Evolutionary conservation across 23 tunicate genomes (phyloP).

Genomic region (Ciona savignyi): DNA sequence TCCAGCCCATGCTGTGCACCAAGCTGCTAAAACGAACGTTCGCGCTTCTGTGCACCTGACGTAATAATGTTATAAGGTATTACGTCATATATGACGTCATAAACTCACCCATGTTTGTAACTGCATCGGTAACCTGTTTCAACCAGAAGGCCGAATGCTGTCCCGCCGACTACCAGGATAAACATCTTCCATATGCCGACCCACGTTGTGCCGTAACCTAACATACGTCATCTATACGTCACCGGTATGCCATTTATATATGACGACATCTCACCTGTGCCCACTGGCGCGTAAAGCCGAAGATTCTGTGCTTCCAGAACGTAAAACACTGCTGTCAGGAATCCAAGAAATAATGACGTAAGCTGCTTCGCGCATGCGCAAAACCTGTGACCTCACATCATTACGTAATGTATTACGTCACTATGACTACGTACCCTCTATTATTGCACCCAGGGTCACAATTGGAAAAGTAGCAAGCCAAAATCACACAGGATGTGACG

Average conservation of each 20-base stretch:
- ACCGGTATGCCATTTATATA: background rate
- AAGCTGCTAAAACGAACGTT: constrained; percentile 42
- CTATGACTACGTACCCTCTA: constrained; percentile 18
- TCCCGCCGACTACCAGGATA: constrained; percentile 45
- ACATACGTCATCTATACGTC: background rate
- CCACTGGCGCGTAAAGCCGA: constrained; percentile 48
- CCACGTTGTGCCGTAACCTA: constrained; percentile 73
- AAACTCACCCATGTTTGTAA: background rate
- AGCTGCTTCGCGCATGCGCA: constrained; percentile 48
- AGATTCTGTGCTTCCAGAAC: constrained; percentile 61
- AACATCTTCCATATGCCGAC: constrained; percentile 60
- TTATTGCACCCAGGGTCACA: constrained; percentile 46
- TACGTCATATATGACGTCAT: background rate
- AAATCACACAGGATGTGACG: constrained; percentile 31
- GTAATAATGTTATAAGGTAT: background rate
- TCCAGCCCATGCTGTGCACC: constrained; percentile 68
- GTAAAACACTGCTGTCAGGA: constrained; percentile 56
- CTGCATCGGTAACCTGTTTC: no score
- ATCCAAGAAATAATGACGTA: constrained; percentile 41
- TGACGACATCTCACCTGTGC: constrained; percentile 22
- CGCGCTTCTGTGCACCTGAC: constrained; percentile 33
- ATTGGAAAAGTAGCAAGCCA: constrained; percentile 49
- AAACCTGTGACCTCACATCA: constrained; percentile 16
- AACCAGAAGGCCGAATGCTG: constrained; percentile 47
- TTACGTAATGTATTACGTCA: background rate